phyloP scores from a whole-genome alignment of 2,888 invertebrate species.

The Elmis aenea region DNA sequence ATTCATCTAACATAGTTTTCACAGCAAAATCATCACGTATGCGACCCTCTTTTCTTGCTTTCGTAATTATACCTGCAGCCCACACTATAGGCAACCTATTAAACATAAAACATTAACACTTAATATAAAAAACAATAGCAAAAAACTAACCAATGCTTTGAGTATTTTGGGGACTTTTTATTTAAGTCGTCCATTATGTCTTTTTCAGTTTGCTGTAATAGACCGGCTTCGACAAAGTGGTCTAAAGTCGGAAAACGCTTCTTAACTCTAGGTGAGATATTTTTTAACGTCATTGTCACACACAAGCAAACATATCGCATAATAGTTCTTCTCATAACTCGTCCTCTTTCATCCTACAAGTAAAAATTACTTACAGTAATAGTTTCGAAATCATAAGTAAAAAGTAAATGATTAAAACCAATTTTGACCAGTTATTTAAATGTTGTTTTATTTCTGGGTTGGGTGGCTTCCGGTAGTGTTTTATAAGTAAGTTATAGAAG shows the following conservation, averaged over 20 bases:
- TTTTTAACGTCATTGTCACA: conserved; percentile 80
- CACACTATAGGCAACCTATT: conserved; percentile 78
- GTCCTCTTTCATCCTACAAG: conserved; percentile 69
- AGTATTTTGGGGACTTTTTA: conserved; percentile 74
- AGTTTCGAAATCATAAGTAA: no score
- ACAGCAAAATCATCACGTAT: conserved; percentile 90
- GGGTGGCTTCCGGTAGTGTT: no score
- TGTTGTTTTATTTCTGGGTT: no score
- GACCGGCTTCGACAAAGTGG: conserved; percentile 79
- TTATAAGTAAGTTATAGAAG: no score
- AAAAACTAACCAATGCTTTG: conserved; percentile 71
- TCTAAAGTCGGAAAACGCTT: conserved; percentile 81
- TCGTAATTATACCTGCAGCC: conserved; percentile 84
- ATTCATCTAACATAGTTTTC: conserved; percentile 82
- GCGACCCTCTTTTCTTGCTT: conserved; percentile 84
- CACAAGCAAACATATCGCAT: conserved; percentile 81
- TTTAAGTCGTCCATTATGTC: conserved; percentile 73
- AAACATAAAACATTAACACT: conserved; percentile 11
- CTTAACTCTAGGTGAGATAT: conserved; percentile 83
- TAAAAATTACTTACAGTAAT: no score
- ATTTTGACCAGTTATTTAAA: no score
- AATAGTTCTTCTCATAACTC: conserved; percentile 76
- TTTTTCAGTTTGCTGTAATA: conserved; percentile 77
- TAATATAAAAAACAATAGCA: conserved; percentile 5
- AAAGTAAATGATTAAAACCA: no score